Conservation (phyloP, 2,797 vertebrate genomes). For the Rhynchotus rufescens region DNA sequence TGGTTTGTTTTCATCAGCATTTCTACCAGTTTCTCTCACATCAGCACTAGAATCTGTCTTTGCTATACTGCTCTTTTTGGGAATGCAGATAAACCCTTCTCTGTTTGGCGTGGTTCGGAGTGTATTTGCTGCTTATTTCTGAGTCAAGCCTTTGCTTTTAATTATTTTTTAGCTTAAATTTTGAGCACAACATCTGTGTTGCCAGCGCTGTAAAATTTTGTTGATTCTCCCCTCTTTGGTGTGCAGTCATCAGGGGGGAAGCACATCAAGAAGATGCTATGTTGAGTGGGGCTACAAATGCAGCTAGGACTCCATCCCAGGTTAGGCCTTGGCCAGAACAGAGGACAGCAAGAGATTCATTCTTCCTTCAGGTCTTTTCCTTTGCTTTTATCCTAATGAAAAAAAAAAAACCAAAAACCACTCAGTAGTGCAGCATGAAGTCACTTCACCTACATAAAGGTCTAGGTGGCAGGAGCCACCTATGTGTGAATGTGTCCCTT, state of each 20-base stretch:
- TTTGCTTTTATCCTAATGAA: background rate
- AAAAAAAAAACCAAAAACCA: background rate
- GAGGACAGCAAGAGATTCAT: background rate
- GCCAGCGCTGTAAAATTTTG: background rate
- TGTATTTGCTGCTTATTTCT: background rate
- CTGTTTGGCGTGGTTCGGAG: background rate
- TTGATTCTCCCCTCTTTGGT: background rate
- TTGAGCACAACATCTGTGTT: background rate
- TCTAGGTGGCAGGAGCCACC: background rate
- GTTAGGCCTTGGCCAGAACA: background rate
- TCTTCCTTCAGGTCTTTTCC: background rate
- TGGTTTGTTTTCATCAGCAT: background rate
- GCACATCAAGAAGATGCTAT: background rate
- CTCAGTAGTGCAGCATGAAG: background rate
- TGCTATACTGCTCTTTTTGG: conserved; percentile 18
- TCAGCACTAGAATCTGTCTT: background rate
- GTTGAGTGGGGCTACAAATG: background rate
- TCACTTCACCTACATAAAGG: background rate
- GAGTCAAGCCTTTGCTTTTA: background rate
- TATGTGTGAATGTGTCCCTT: background rate
- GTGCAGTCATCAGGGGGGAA: background rate
- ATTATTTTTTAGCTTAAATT: background rate
- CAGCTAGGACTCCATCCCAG: background rate
- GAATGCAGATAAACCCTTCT: background rate
- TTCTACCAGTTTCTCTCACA: conserved; percentile 16